Evolutionary conservation across 2,888 invertebrate species (phyloP), one percentile per base, ranked within the genome.

Genomic region (Abrostola tripartita): DNA sequence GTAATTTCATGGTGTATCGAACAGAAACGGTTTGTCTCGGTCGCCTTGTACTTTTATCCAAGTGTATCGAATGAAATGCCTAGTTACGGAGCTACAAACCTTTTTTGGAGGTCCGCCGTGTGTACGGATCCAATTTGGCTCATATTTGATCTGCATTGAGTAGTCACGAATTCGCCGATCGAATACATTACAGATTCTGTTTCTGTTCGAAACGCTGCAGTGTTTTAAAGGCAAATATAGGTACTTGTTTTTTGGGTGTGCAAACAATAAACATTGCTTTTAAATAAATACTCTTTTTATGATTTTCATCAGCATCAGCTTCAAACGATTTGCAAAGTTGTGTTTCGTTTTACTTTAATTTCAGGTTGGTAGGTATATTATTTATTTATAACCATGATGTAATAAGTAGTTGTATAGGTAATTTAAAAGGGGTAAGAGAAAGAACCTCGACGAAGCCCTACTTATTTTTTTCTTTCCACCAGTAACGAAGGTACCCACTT

Each of bases 151-250:
- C 84, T 85, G 80, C 81, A 85, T 82, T 79, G 84, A 85, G 84
- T 81, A 87, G 83, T 85, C 82, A 81, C 83, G 82, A 83, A 80
- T 82, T 81, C 79, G 65, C 41, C 79, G 78, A 83, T 83, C 81
- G 81, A 78, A 81, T 76, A 82, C 84, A 89, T 90, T 88, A 88
- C 81, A 71, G 79, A 89, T 89, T 90, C 90, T 79, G 88, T 89
- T 89, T 87, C 78, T 64, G 79, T 75, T 77, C 76, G 66, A 77
- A 76, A 73, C 74, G 78, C 72, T 71, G 68, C 57, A 68, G 65
- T 75, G 74, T 78, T 79, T 74, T 74, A 76, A 80, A 72, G 65
- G 68, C 64, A 68, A 82, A 82, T 24, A 82, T 77, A 74, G n/a
- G n/a, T 72, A 65, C 68, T 62, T 54, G 76, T 77, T 78, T 76